These are phyloP conservation scores for Corvus moneduloides DNA, from an alignment of 2,113 vertebrate species.

Conservation along the genomic window DNA sequence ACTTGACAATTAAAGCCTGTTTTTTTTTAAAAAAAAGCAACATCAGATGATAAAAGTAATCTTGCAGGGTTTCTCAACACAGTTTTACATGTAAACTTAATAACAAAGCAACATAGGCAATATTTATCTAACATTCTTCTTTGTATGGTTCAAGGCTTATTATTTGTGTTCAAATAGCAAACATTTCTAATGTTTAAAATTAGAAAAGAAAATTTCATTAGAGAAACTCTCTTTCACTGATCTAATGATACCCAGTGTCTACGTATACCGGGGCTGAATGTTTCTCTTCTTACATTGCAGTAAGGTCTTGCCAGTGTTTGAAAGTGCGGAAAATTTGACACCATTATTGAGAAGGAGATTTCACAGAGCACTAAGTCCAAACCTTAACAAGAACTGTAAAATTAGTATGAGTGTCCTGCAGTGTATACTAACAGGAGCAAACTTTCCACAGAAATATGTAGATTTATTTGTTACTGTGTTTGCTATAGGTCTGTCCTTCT, in stretches of 20 bases:
- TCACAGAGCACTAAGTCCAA: neutral
- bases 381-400: neutral
- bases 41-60: neutral
- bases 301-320: neutral
- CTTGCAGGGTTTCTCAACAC: neutral
- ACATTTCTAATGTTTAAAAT: neutral
- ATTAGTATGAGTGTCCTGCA: neutral
- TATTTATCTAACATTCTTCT: neutral
- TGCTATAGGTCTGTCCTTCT: neutral
- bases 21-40: neutral
- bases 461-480: neutral
- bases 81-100: neutral
- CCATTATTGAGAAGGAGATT: neutral
- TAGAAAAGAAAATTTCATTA: neutral
- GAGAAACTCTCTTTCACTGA: neutral
- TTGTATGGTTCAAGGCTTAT: neutral
- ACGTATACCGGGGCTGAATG: neutral
- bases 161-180: neutral
- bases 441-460: neutral
- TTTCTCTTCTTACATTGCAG: neutral
- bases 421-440: neutral
- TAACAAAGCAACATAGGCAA: neutral
- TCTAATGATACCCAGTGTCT: neutral
- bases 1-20: neutral
- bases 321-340: neutral